Evolutionary conservation across 1,140 invertebrate genomes (phyloP).

Genomic region (Dendrolimus kikuchii): DNA sequence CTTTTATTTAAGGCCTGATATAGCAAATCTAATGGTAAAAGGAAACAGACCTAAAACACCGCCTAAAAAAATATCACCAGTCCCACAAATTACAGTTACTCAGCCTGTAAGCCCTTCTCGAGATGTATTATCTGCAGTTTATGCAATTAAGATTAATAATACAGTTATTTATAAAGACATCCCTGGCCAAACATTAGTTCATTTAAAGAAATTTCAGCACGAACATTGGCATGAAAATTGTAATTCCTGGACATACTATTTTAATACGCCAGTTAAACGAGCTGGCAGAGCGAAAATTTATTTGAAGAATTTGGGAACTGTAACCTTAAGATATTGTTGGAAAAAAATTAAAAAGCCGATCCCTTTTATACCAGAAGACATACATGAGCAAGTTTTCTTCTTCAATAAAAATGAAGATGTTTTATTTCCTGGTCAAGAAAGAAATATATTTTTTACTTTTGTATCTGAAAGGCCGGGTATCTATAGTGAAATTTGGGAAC

Average conservation of each 20-base stretch:
- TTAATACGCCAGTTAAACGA: conserved; percentile 41
- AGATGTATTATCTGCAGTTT: conserved; percentile 17
- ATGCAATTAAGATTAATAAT: conserved; percentile 54
- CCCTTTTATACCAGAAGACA: conserved; percentile 40
- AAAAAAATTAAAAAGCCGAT: conserved; percentile 41
- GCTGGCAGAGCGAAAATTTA: conserved; percentile 43
- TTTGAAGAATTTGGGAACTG: conserved; percentile 55
- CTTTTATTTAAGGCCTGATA: conserved; percentile 36
- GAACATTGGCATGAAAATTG: conserved; percentile 38
- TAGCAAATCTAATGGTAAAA: conserved; percentile 36
- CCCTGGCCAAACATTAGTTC: conserved; percentile 21
- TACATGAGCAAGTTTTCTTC: conserved; percentile 51
- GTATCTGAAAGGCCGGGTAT: conserved; percentile 39
- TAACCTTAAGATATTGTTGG: conserved; percentile 54
- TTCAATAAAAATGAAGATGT: conserved; percentile 63
- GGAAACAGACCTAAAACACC: conserved; percentile 38
- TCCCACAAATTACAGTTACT: conserved; percentile 26
- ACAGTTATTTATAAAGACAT: conserved; percentile 40
- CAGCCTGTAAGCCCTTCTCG: background rate
- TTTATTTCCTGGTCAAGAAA: conserved; percentile 45
- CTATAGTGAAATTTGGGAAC: conserved; percentile 48
- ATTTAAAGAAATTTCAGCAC: conserved; percentile 30
- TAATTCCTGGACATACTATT: conserved; percentile 54
- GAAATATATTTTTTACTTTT: conserved; percentile 45
- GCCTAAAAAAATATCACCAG: conserved; percentile 23